Base-by-base conservation (phyloP, 2,797 vertebrate species). In the Eulemur rubriventer region DNA sequence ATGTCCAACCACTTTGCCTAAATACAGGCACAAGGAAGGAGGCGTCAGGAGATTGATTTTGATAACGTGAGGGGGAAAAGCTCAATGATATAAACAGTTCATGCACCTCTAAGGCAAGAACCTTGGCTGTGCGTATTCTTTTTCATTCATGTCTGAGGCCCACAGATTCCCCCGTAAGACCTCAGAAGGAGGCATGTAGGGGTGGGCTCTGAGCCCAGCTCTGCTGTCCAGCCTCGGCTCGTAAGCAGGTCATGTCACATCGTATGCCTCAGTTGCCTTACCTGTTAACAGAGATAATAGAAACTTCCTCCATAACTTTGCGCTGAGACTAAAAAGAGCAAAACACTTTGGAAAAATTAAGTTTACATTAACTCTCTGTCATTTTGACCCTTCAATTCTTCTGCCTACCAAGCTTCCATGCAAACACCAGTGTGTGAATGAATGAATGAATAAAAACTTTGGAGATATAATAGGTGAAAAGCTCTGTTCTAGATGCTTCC, bases 341-440 rank as follows among this genome's bases (percentile, higher is more conserved):
- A 86, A 94, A 79, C 41, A 55, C 35, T 76, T 79, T 57, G 75
- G 73, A 76, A 70, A 85, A 85, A 69, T 48, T 24, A 81, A 65
- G 67, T 59, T 84, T 72, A 91, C 30, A 61, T 84, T 48, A 75
- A 70, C 83, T 94, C 48, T 84, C 79, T 78, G 79, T n/a, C 69
- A 93, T 89, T 96, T 95, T 91, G 73, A 97, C 50, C 50, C 75
- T 46, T 95, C n/a, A 46, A 5, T 76, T 87, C 86, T 90, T 38
- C 83, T 81, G 89, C 59, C 67, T 86, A 70, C 41, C 65, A 69
- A 38, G 43, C 57, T 67, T 91, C 87, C 17, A 11, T 35, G 75
- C 43, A 94, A 97, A 78, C 35, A 88, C 61, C 41, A 82, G 69
- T 48, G 52, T 43, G 50, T 89, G 57, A 89, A 28, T 67, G 48